Base-by-base conservation (phyloP, 2,113 vertebrate genomes). In the Forbesichthys papilliferus region DNA sequence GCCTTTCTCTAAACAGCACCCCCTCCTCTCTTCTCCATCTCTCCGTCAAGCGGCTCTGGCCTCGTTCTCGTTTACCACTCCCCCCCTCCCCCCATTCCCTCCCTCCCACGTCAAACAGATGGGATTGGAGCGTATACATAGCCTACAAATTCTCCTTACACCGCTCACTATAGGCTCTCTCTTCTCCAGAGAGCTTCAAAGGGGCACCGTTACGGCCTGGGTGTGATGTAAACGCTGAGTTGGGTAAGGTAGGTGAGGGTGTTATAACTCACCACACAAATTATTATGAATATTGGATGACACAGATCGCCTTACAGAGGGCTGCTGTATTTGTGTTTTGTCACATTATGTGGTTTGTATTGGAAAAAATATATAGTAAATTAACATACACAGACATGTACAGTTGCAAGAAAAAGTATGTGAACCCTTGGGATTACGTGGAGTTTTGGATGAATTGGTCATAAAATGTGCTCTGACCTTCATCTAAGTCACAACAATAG, bases 41-140 rank as follows among this genome's bases (percentile, higher is more conserved):
- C 74, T 76, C 73, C 61, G 56, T 66, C 80, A 66, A 84, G 78
- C 74, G 74, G 86, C 82, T 82, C 88, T 86, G 89, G 90, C 89
- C 91, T 92, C 87, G 86, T 91, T 92, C 87, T 90, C 90, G 90
- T 89, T 89, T 72, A 88, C 90, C 92, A 84, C 79, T 72, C 72
- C 61, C 80, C 68, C 16, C 16, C 16, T 16, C 74, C 72, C 61
- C 80, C 68, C 64, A 63, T 64, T 51, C 54, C 63, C 49, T 68
- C 70, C 73, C 68, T 79, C 73, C 78, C 71, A 85, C 86, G 87
- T 89, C 86, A 92, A 89, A 87, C 90, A 91, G 91, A 91, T 90
- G 90, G 91, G 87, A 88, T 84, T 88, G 86, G 86, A 81, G 85
- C 84, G 88, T 75, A 86, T 80, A 85, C 86, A 74, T 81, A 85